Percentiles rank a stretch among this genome's conserved stretches.
Evolutionary conservation across 2,113 vertebrate genomes (phyloP).

Genomic region (Ariopsis seemanni): DNA sequence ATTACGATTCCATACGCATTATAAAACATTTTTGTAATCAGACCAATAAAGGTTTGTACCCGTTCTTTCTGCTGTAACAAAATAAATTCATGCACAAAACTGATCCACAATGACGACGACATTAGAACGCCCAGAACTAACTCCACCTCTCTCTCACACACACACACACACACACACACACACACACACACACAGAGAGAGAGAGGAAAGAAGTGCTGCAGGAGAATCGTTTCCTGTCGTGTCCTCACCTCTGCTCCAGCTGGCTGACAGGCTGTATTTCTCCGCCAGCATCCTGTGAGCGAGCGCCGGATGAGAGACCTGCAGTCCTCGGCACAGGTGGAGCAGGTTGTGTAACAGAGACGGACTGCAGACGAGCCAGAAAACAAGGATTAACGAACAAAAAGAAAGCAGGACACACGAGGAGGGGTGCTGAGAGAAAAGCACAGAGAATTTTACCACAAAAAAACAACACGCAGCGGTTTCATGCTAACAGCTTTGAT

Average conservation of each 20-base stretch:
- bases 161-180: too few relatives aligned
- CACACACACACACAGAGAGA: too few relatives aligned
- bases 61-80: too few relatives aligned
- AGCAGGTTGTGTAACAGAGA: constrained; percentile 81
- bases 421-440: neutral
- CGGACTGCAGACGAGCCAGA: constrained; percentile 69
- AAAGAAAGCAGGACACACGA: neutral
- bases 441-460: neutral
- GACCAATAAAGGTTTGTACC: too few relatives aligned
- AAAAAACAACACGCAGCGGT: too few relatives aligned
- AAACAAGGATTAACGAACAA: neutral
- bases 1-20: too few relatives aligned
- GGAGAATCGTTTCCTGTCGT: neutral
- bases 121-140: neutral
- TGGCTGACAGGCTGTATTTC: constrained; percentile 73
- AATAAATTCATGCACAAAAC: neutral
- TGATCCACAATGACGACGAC: neutral
- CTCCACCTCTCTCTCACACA: too few relatives aligned
- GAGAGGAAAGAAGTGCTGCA: neutral
- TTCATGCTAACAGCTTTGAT: neutral
- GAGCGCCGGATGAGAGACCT: constrained; percentile 71
- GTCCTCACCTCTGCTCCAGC: constrained; percentile 84
- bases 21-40: too few relatives aligned
- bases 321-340: constrained; percentile 81
- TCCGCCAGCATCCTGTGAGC: constrained; percentile 75